Percentiles rank a stretch among this genome's conserved stretches.
Conservation (phyloP, 2,888 invertebrate species). For the Aethes cnicana region DNA sequence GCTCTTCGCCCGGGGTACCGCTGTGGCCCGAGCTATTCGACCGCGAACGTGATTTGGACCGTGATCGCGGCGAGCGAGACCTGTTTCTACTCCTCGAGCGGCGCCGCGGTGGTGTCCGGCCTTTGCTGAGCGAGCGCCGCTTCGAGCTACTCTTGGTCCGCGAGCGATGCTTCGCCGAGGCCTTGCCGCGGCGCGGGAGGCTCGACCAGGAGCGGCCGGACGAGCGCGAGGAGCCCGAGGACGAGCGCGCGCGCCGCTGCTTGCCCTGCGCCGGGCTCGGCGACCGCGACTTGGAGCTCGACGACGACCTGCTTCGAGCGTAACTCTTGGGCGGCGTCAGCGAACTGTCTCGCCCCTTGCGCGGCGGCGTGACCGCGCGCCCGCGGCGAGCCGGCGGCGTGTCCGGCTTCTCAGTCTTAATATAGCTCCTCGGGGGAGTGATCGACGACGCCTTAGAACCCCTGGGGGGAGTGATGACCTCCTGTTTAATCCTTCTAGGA, state of each 20-base stretch:
- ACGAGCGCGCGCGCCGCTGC: constrained; percentile 41
- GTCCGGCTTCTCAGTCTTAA: constrained; percentile 47
- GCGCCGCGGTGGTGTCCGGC: constrained; percentile 46
- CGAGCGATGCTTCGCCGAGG: constrained; percentile 47
- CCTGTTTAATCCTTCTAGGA: constrained; percentile 45
- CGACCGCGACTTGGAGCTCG: constrained; percentile 58
- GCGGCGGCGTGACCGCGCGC: constrained; percentile 47
- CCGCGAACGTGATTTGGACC: constrained; percentile 49
- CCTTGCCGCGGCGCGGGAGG: constrained; percentile 49
- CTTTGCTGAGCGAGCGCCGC: constrained; percentile 47
- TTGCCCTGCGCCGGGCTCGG: constrained; percentile 45
- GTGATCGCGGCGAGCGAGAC: constrained; percentile 43
- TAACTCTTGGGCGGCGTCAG: constrained; percentile 72
- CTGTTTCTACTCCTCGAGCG: constrained; percentile 52
- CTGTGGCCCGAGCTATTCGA: constrained; percentile 48
- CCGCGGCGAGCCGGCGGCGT: no score
- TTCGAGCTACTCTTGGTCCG: constrained; percentile 53
- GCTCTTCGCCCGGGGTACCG: constrained; percentile 62
- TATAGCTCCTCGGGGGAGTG: constrained; percentile 54
- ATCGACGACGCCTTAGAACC: constrained; percentile 47
- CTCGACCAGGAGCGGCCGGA: constrained; percentile 47
- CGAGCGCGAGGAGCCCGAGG: constrained; percentile 47
- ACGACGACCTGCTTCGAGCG: constrained; percentile 54
- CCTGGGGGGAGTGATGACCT: constrained; percentile 47
- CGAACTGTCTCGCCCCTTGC: constrained; percentile 57